phyloP scores from a whole-genome alignment of 1,140 invertebrate species.

The Trissolcus basalis region DNA sequence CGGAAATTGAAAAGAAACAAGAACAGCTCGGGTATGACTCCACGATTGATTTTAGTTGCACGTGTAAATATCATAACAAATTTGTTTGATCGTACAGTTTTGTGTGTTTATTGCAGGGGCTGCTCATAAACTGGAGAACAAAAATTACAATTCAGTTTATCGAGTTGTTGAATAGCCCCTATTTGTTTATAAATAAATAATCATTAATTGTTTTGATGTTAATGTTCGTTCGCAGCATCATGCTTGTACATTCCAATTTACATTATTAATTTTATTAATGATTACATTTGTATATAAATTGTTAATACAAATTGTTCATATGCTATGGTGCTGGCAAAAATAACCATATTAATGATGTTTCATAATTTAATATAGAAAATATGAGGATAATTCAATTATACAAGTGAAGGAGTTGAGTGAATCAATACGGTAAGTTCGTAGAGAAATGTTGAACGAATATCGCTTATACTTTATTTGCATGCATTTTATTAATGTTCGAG shows the following conservation, averaged over 20 bases:
- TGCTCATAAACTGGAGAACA: too few relatives aligned
- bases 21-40: constrained; percentile 87
- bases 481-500: too few relatives aligned
- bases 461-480: too few relatives aligned
- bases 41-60: constrained; percentile 11
- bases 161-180: too few relatives aligned
- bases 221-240: not conserved
- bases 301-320: constrained; percentile 3
- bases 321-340: constrained; percentile 35
- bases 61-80: constrained; percentile 26
- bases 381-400: constrained; percentile 71
- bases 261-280: not conserved
- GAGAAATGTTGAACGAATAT: constrained; percentile 10
- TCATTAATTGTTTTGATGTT: not conserved
- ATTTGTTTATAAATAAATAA: too few relatives aligned
- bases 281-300: constrained; percentile 8
- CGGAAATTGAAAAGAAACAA: constrained; percentile 91
- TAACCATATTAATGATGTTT: constrained; percentile 54
- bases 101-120: not conserved
- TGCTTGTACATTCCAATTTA: too few relatives aligned
- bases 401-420: constrained; percentile 70
- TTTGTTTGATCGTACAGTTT: constrained; percentile 11
- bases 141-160: too few relatives aligned
- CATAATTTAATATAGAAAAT: constrained; percentile 64
- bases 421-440: constrained; percentile 68